phyloP scores from a whole-genome alignment of 2,888 invertebrate species.

The Pterostichus niger region DNA sequence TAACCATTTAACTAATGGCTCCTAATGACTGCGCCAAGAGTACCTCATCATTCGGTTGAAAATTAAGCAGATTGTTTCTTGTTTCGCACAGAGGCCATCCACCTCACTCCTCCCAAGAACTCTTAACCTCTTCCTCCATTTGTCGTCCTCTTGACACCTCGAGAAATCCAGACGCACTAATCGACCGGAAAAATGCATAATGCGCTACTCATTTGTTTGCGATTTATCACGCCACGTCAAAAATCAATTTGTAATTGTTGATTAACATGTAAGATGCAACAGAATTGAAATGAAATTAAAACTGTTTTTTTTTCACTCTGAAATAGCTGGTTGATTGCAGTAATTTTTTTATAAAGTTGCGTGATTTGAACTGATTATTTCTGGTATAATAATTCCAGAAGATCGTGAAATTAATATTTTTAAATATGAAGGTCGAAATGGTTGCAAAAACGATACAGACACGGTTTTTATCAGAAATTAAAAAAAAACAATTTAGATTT shows the following conservation, averaged over 20 bases:
- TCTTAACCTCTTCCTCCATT: conserved; percentile 43
- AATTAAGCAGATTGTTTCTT: conserved; percentile 46
- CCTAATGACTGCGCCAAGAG: conserved; percentile 52
- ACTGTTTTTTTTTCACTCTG: neutral
- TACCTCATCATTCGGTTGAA: conserved; percentile 28
- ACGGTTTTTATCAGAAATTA: conserved; percentile 32
- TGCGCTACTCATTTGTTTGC: conserved; percentile 26
- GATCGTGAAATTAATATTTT: conserved; percentile 62
- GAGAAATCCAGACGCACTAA: neutral
- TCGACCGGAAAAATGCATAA: conserved; percentile 18
- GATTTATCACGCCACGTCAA: conserved; percentile 33
- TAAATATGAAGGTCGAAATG: conserved; percentile 51
- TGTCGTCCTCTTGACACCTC: conserved; percentile 42
- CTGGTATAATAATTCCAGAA: conserved; percentile 55
- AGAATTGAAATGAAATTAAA: conserved; percentile 10
- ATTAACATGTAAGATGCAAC: conserved; percentile 11
- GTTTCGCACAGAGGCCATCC: conserved; percentile 16
- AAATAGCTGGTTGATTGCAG: conserved; percentile 6
- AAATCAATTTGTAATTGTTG: conserved; percentile 23
- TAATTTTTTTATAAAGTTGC: conserved; percentile 29
- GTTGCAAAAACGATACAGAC: conserved; percentile 54
- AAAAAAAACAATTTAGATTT: conserved; percentile 55
- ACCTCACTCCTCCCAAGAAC: conserved; percentile 46
- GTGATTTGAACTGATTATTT: conserved; percentile 58
- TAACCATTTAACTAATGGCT: conserved; percentile 62